Evolutionary conservation across 1,140 invertebrate species (phyloP).

Genomic region (Bombus superbus): DNA sequence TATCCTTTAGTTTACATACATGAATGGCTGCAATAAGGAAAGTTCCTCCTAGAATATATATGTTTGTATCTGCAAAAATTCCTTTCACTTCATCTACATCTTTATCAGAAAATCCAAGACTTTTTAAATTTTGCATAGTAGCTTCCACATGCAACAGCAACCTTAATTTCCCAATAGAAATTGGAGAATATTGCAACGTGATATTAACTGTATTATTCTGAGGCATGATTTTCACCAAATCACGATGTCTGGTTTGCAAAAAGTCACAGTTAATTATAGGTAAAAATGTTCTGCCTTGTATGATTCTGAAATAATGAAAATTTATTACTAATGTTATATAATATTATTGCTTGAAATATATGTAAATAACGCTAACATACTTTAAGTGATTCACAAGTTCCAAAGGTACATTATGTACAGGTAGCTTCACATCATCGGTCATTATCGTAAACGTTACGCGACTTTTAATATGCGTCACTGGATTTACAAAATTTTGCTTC

Average conservation of each 20-base stretch:
- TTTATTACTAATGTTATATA: background rate
- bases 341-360: background rate
- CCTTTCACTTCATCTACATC: conserved; percentile 98
- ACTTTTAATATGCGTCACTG: conserved; percentile 86
- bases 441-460: conserved; percentile 86
- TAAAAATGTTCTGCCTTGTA: conserved; percentile 88
- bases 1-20: conserved; percentile 86
- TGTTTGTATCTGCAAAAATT: conserved; percentile 97
- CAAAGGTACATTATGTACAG: conserved; percentile 84
- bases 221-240: conserved; percentile 87
- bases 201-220: conserved; percentile 85
- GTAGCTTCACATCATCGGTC: conserved; percentile 86
- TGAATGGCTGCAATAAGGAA: conserved; percentile 96
- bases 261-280: conserved; percentile 93
- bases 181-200: conserved; percentile 85
- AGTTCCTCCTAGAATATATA: conserved; percentile 96
- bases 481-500: conserved; percentile 59
- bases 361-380: conserved; percentile 76
- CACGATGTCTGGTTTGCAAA: conserved; percentile 89
- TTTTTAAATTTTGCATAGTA: conserved; percentile 88
- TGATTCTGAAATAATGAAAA: conserved; percentile 82
- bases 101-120: conserved; percentile 94
- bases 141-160: conserved; percentile 91
- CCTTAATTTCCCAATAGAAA: conserved; percentile 88
- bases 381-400: conserved; percentile 85